Conservation (phyloP, 2,797 vertebrate species). For the Protosalanx chinensis region DNA sequence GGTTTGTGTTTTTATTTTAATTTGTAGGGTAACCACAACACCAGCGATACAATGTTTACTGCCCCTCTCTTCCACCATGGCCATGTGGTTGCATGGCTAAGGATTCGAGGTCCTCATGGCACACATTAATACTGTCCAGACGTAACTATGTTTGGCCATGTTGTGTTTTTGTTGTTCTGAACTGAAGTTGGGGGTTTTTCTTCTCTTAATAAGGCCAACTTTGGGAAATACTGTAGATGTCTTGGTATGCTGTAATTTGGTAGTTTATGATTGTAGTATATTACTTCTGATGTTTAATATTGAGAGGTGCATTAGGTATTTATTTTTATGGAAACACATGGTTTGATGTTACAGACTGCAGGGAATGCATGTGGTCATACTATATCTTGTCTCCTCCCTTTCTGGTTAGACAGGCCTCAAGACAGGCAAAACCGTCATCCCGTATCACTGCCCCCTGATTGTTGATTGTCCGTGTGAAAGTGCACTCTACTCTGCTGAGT, state of each 20-base stretch:
- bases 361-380: neutral
- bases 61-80: constrained; percentile 40
- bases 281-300: neutral
- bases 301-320: neutral
- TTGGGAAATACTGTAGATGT: neutral
- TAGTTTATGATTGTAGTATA: neutral
- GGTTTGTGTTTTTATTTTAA: constrained; percentile 37
- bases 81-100: constrained; percentile 59
- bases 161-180: neutral
- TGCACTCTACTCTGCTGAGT: constrained; percentile 52
- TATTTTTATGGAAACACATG: neutral
- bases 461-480: constrained; percentile 40
- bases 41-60: constrained; percentile 54
- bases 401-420: too few relatives aligned
- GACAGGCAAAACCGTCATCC: constrained; percentile 40
- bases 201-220: neutral
- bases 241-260: neutral
- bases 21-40: constrained; percentile 40
- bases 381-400: neutral
- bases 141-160: constrained; percentile 6
- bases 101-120: constrained; percentile 40
- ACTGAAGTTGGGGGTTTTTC: neutral
- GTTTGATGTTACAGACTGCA: neutral
- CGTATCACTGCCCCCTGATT: constrained; percentile 63
- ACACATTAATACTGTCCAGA: constrained; percentile 63